Conservation (phyloP, 2,113 vertebrate genomes). For the Sporophila hypoxantha region DNA sequence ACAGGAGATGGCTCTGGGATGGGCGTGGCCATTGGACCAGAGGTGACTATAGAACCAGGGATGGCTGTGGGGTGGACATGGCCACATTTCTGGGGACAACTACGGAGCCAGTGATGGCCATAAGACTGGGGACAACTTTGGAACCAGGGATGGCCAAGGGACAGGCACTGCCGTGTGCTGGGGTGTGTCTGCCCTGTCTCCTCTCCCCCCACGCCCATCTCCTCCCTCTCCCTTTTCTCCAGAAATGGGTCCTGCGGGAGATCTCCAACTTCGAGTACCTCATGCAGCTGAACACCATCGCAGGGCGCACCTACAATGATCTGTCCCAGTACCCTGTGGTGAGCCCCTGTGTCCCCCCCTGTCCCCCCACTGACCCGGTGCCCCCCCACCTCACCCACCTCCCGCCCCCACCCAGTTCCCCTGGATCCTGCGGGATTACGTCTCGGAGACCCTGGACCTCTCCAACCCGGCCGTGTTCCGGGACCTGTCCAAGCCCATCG, state of each 20-base stretch:
- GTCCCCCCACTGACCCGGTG: fast-evolving
- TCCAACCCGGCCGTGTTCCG: slow-evolving; percentile 84
- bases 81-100: not conserved
- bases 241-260: slow-evolving; percentile 96
- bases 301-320: slow-evolving; percentile 94
- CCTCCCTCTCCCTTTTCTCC: not conserved
- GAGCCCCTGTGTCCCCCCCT: not conserved
- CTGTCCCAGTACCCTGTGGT: slow-evolving; percentile 97
- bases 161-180: fast-evolving
- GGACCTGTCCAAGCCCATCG: slow-evolving; percentile 94
- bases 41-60: too few relatives aligned
- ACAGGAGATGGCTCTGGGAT: fast-evolving
- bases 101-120: not conserved
- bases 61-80: not conserved
- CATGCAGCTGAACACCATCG: slow-evolving; percentile 96
- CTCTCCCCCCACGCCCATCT: not conserved
- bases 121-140: not conserved
- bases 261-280: slow-evolving; percentile 98
- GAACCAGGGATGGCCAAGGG: not conserved
- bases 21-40: fast-evolving
- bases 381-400: not conserved
- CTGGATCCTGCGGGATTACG: slow-evolving; percentile 91
- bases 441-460: slow-evolving; percentile 84
- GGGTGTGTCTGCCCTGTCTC: not conserved
- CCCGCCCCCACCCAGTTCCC: slow-evolving; percentile 76